Conservation (phyloP, 2,888 invertebrate species). For the Cheilosia vernalis region DNA sequence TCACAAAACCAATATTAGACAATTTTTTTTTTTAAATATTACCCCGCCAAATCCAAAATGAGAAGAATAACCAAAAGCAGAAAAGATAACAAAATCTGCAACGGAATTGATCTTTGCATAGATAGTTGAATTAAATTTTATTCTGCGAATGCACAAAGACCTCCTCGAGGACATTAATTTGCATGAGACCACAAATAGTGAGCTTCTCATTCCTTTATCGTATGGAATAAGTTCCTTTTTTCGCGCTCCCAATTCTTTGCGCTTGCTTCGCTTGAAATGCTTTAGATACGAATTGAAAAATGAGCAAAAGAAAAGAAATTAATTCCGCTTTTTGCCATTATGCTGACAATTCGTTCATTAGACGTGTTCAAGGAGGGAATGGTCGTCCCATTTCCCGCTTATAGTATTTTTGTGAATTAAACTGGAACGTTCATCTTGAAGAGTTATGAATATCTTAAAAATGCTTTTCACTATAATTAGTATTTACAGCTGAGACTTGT, state of each 20-base stretch:
- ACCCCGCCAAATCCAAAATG: background rate
- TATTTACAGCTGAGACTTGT: background rate
- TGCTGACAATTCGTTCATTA: conserved; percentile 66
- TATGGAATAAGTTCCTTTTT: background rate
- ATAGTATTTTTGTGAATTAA: conserved; percentile 21
- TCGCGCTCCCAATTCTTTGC: background rate
- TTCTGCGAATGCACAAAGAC: background rate
- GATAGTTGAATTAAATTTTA: background rate
- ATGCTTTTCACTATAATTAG: conserved; percentile 22
- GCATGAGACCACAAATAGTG: conserved; percentile 64
- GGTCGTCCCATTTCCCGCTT: conserved; percentile 38
- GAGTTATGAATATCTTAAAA: conserved; percentile 44
- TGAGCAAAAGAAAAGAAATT: conserved; percentile 45
- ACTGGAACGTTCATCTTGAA: conserved; percentile 38
- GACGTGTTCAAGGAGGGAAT: conserved; percentile 57
- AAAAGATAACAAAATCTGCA: conserved; percentile 3
- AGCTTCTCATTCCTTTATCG: conserved; percentile 47
- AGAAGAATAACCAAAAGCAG: background rate
- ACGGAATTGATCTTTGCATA: background rate
- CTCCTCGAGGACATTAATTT: conserved; percentile 58
- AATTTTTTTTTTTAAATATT: background rate
- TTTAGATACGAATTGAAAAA: conserved; percentile 60
- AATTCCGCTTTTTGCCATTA: conserved; percentile 43
- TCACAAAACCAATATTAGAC: background rate
- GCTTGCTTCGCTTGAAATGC: conserved; percentile 39